These are phyloP conservation scores for Tribolium madens DNA, from an alignment of 1,140 invertebrate species.

Conservation along the genomic window DNA sequence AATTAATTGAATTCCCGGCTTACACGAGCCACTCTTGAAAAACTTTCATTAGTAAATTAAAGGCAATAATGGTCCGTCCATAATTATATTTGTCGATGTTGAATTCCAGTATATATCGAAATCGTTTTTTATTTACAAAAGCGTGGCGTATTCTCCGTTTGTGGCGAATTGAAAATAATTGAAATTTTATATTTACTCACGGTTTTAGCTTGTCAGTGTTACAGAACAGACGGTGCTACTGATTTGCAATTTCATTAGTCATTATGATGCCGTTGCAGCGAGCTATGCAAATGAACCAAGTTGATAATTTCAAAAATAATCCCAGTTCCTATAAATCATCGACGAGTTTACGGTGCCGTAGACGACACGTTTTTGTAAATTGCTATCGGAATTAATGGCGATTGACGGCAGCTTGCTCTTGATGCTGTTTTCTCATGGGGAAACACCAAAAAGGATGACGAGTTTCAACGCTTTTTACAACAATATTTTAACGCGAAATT, in stretches of 20 bases:
- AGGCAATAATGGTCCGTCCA: not conserved
- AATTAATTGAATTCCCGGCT: conserved; percentile 17
- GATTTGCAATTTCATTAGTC: conserved; percentile 51
- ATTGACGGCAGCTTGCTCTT: conserved; percentile 12
- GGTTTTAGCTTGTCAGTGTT: conserved; percentile 26
- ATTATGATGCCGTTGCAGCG: conserved; percentile 46
- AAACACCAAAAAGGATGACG: not conserved
- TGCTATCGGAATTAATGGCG: conserved; percentile 18
- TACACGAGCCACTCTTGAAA: not conserved
- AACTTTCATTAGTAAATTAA: conserved; percentile 11
- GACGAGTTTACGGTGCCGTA: not conserved
- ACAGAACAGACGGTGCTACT: conserved; percentile 26
- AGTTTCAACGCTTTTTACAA: not conserved
- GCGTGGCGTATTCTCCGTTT: conserved; percentile 18
- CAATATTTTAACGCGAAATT: not conserved
- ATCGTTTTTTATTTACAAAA: conserved; percentile 31
- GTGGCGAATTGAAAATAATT: conserved; percentile 40
- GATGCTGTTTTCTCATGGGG: not conserved
- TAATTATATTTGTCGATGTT: conserved; percentile 19
- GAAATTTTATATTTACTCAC: conserved; percentile 50
- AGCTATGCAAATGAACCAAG: conserved; percentile 40
- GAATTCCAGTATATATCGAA: not conserved
- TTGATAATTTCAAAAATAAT: conserved; percentile 38
- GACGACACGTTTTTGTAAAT: conserved; percentile 31
- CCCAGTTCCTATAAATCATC: conserved; percentile 6